phyloP scores from a whole-genome alignment of 2,113 vertebrate genomes.

The Scytalopus superciliaris region DNA sequence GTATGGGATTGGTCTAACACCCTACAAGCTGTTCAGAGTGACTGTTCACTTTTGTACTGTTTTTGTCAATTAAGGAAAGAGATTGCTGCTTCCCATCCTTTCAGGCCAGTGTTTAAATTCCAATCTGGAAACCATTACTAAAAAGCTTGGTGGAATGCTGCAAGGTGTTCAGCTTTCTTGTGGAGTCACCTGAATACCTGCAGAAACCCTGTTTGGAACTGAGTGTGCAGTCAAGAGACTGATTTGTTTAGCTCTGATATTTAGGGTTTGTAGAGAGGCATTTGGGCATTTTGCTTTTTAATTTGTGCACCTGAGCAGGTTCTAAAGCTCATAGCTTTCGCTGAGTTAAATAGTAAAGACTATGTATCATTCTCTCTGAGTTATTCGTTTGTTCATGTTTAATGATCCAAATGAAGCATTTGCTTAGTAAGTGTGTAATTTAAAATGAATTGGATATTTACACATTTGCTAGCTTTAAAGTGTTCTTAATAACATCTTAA shows the following conservation, averaged over 20 bases:
- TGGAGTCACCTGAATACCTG: not conserved
- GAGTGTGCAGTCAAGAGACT: not conserved
- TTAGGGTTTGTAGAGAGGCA: not conserved
- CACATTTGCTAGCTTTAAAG: not conserved
- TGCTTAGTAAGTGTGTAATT: not conserved
- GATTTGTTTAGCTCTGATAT: not conserved
- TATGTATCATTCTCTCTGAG: not conserved
- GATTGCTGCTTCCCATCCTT: not conserved
- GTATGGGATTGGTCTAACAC: not conserved
- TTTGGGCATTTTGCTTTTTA: not conserved
- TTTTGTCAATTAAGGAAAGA: not conserved
- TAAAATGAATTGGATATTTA: not conserved
- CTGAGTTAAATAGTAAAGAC: not conserved
- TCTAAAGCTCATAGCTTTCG: not conserved
- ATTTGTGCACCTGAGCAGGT: not conserved
- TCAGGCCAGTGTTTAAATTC: not conserved
- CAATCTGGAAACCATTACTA: not conserved
- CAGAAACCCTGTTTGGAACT: not conserved
- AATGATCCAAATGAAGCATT: not conserved
- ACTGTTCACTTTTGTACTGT: not conserved
- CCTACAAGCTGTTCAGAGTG: not conserved
- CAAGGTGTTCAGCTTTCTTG: not conserved
- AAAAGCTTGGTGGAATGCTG: not conserved
- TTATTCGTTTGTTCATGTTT: not conserved
- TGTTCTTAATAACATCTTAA: not conserved